Evolutionary conservation across 2,797 vertebrate species (phyloP), one percentile per base, ranked within the genome.

Genomic region (Austrolebias charrua): DNA sequence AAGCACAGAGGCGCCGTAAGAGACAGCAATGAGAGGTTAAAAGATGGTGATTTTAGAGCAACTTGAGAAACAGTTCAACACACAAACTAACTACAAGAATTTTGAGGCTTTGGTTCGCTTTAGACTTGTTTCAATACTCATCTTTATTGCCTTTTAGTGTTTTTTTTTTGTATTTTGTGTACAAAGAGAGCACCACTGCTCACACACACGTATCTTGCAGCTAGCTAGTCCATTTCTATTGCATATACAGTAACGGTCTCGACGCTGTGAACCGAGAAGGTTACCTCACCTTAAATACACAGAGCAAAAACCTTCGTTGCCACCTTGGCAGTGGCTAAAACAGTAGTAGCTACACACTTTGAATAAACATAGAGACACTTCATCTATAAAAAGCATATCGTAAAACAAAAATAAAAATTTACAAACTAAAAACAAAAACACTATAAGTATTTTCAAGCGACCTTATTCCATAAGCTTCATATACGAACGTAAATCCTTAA

Each of bases 71-170:
- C 80, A 83, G 70, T 76, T 82, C 85, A 80, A 86, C 64, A 85
- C 72, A 89, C 76, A 95, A 82, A 86, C 89, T 89, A 91, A 89
- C 90, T 92, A 91, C 83, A 92, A 90, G 84, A 89, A 92, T 87
- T 82, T 85, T 59, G 80, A 89, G 85, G 80, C 88, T 87, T 89
- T 86, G 89, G 84, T 85, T 91, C 83, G 69, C 71, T 88, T 89
- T 82, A 55, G 78, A 75, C 78, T 79, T 82, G 68, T 89, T 92
- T 92, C 95, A 95, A 94, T 94, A 95, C 94, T 96, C 93, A 95
- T 93, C 95, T 97, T 98, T 98, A 98, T 98, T 98, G 95, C 95
- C 95, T 97, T 97, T 96, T 94, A 95, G 87, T 94, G 84, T 88
- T 85, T 83, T 76, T 24, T 86, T 86, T 82, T 86, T 82, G 80